A percentile compares a stretch with the other conserved stretches of the same genome.
These are phyloP conservation scores for Ophthalmolycus amberensis DNA, from an alignment of 2,113 vertebrate genomes.

Conservation along the genomic window DNA sequence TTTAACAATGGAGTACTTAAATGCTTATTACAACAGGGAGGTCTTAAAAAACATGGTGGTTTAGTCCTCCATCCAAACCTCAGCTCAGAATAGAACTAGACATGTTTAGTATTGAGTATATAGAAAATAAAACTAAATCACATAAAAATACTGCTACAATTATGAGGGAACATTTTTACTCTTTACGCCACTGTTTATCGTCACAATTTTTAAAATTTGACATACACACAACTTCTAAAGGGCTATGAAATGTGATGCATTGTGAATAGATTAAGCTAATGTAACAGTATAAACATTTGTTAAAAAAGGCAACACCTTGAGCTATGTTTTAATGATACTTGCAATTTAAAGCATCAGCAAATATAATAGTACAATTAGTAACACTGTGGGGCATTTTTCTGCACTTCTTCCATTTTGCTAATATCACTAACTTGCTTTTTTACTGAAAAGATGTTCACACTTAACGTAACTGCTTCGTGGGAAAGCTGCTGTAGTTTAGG, in stretches of 20 bases:
- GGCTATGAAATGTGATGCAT: neutral
- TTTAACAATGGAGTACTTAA: neutral
- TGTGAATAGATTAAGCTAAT: neutral
- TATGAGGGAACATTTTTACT: neutral
- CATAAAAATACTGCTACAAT: neutral
- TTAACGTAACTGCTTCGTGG: neutral
- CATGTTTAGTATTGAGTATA: neutral
- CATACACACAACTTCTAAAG: neutral
- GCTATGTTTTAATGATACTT: neutral
- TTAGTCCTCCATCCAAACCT: neutral
- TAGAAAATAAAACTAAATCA: neutral
- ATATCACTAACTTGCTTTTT: neutral
- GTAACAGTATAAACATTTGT: neutral
- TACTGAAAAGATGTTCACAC: neutral
- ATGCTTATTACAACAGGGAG: neutral
- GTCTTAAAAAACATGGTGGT: neutral
- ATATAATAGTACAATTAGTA: neutral
- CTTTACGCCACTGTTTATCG: neutral
- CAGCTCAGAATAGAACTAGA: neutral
- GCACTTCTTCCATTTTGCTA: neutral
- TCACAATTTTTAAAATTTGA: neutral
- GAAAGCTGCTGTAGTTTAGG: neutral
- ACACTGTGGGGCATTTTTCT: neutral
- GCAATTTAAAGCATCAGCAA: neutral
- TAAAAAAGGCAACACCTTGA: too few relatives aligned